Conservation (phyloP, 2,113 vertebrate species). For the Bubo scandiacus region DNA sequence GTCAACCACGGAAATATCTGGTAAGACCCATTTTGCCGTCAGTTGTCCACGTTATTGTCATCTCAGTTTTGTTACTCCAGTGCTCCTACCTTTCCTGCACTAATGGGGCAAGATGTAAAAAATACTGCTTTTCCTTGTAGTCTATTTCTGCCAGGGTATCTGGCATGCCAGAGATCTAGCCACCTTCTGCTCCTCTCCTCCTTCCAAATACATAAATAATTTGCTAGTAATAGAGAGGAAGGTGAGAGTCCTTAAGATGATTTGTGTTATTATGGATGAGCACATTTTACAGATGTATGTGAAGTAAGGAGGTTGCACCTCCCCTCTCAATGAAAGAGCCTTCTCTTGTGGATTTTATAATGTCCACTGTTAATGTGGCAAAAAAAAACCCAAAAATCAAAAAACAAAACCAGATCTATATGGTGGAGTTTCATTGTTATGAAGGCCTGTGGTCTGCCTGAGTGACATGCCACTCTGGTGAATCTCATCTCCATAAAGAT, state of each 20-base stretch:
- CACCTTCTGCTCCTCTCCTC: background rate
- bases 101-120: background rate
- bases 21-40: constrained; percentile 7
- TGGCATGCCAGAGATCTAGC: background rate
- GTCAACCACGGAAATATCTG: background rate
- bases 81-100: background rate
- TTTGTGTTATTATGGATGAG: background rate
- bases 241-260: background rate
- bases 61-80: background rate
- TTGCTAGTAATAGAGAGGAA: background rate
- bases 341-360: background rate
- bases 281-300: background rate
- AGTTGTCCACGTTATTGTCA: background rate
- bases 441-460: background rate
- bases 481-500: background rate
- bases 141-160: background rate
- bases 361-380: background rate
- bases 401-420: background rate
- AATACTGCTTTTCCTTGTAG: background rate
- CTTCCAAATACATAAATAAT: background rate
- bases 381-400: too few relatives aligned
- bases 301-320: background rate
- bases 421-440: background rate
- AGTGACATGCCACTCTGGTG: background rate
- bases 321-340: background rate